Evolutionary conservation across 2,113 vertebrate genomes (phyloP).

Genomic region (Cichladusa arquata): DNA sequence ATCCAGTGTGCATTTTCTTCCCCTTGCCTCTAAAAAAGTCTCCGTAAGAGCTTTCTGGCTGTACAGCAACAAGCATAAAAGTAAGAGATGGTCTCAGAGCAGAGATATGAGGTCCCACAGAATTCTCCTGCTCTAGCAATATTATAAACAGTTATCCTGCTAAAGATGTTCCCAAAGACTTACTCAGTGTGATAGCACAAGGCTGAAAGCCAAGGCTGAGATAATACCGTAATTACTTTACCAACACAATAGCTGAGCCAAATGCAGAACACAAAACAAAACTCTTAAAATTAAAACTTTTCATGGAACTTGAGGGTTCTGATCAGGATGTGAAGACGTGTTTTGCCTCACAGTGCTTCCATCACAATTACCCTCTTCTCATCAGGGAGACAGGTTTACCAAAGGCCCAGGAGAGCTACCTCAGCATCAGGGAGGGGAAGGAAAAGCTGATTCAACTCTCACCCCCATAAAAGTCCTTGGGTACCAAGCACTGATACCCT

Average conservation of each 20-base stretch:
- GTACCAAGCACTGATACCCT: background rate
- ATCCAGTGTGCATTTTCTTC: background rate
- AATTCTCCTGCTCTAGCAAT: background rate
- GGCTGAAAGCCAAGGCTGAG: conserved; percentile 68
- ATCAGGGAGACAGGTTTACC: background rate
- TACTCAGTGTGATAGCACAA: conserved; percentile 49
- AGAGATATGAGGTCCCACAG: background rate
- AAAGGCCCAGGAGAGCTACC: background rate
- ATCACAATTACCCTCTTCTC: background rate
- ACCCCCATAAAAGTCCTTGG: background rate
- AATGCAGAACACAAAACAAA: conserved; percentile 10
- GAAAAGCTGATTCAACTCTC: background rate
- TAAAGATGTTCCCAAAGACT: conserved; percentile 56
- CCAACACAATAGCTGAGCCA: conserved; percentile 38
- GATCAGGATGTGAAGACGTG: background rate
- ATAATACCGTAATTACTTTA: conserved; percentile 67
- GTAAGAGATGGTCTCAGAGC: conserved; percentile 8
- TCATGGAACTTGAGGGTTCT: background rate
- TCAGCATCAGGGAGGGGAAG: background rate
- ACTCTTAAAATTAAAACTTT: background rate
- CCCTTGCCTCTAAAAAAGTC: background rate
- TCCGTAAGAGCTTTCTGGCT: background rate
- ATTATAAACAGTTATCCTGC: conserved; percentile 18
- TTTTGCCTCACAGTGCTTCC: background rate
- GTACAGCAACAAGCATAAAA: background rate